Percentiles rank a stretch among this genome's conserved stretches.
These are phyloP conservation scores for Pundamilia nyererei DNA, from an alignment of 2,113 vertebrate genomes.

Conservation along the genomic window DNA sequence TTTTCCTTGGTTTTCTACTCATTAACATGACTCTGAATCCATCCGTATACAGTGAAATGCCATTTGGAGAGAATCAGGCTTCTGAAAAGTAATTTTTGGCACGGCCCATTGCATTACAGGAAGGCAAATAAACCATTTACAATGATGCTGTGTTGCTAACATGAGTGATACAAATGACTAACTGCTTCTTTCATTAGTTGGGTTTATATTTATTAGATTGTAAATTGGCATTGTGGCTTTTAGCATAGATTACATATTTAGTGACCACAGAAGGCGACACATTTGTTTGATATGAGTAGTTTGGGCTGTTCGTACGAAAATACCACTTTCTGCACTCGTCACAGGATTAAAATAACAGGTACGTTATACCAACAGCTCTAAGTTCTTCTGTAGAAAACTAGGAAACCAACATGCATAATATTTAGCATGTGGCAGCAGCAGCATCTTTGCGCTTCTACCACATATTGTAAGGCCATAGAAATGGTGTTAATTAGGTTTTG, in stretches of 20 bases:
- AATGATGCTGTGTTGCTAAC: background rate
- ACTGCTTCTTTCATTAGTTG: background rate
- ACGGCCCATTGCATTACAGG: too few species aligned
- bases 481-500: background rate
- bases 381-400: fast-evolving
- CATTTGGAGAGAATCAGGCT: background rate
- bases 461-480: background rate
- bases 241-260: too few species aligned
- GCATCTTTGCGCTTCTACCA: background rate
- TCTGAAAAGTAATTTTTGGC: background rate
- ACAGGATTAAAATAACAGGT: background rate
- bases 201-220: background rate
- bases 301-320: background rate
- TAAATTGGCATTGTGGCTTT: background rate
- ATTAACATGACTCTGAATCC: background rate
- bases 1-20: background rate
- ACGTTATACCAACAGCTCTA: background rate
- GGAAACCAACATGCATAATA: background rate
- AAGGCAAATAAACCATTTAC: background rate
- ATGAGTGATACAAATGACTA: background rate
- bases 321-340: background rate
- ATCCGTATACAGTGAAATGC: fast-evolving
- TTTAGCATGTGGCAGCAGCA: background rate
- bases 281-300: background rate
- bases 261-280: too few species aligned